Percentiles rank a stretch among this genome's conserved stretches.
phyloP scores from a whole-genome alignment of 2,888 invertebrate genomes.

The Erpobdella octoculata region DNA sequence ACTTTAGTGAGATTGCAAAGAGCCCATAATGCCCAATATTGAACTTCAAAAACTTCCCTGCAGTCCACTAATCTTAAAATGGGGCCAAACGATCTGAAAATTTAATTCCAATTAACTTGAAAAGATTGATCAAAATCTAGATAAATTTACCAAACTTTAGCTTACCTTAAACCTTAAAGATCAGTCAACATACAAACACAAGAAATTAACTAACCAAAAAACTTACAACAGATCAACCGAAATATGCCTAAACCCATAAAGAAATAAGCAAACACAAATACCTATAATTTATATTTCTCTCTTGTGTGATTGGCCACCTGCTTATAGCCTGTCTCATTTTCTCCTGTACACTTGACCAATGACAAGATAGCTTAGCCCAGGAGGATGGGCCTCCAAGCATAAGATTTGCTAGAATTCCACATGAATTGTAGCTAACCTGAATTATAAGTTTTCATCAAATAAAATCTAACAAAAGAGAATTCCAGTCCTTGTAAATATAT shows the following conservation, averaged over 20 bases:
- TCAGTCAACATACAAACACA: neutral
- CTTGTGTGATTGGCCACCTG: constrained; percentile 77
- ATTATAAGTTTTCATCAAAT: constrained; percentile 64
- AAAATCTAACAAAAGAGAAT: neutral
- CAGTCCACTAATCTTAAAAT: constrained; percentile 71
- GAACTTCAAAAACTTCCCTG: constrained; percentile 77
- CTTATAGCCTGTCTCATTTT: constrained; percentile 74
- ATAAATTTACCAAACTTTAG: neutral
- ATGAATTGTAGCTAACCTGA: constrained; percentile 91
- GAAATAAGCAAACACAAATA: constrained; percentile 33
- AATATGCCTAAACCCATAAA: no score
- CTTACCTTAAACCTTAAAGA: neutral
- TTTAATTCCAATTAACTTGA: neutral
- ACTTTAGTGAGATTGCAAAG: constrained; percentile 87
- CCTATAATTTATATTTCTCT: constrained; percentile 87
- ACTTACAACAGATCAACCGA: neutral
- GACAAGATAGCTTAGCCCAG: constrained; percentile 63
- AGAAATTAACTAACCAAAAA: neutral
- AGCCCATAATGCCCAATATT: constrained; percentile 96
- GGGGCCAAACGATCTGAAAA: constrained; percentile 74
- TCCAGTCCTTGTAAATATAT: neutral
- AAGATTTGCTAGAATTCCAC: constrained; percentile 88
- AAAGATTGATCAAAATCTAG: neutral
- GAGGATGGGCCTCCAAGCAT: constrained; percentile 78
- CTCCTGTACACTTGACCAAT: constrained; percentile 61